These are phyloP conservation scores for Rotaria magnacalcarata DNA, from an alignment of 2,888 invertebrate genomes.

Conservation along the genomic window DNA sequence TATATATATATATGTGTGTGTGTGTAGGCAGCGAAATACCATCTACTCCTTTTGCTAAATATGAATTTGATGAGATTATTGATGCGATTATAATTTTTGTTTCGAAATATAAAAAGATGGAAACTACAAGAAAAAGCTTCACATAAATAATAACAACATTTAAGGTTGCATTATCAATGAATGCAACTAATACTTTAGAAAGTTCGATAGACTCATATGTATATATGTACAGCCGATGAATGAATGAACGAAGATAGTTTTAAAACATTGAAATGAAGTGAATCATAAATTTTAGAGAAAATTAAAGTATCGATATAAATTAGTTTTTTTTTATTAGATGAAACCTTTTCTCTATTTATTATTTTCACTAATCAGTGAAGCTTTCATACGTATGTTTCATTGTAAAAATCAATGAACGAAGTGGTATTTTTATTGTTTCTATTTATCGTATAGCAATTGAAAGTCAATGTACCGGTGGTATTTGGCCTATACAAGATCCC, in stretches of 20 bases:
- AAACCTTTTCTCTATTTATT: background rate
- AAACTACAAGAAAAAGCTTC: background rate
- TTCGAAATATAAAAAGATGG: background rate
- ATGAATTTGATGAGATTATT: background rate
- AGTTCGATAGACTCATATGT: background rate
- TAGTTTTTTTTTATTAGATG: background rate
- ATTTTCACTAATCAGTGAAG: background rate
- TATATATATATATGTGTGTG: background rate
- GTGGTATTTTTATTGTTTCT: background rate
- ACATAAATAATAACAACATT: background rate
- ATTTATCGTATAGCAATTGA: background rate
- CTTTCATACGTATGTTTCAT: background rate
- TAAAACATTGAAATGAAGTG: too few species aligned
- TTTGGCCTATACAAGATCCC: background rate
- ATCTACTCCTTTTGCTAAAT: background rate
- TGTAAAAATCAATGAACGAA: too few species aligned
- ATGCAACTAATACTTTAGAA: background rate
- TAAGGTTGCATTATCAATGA: background rate
- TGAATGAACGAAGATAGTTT: too few species aligned
- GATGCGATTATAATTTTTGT: background rate
- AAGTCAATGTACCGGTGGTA: conserved; percentile 15
- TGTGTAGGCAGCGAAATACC: background rate
- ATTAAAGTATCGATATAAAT: background rate
- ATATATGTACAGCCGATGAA: too few species aligned
- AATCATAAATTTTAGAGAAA: too few species aligned